Evolutionary conservation across 2,888 invertebrate species (phyloP).

Genomic region (Caenorhabditis sp.): DNA sequence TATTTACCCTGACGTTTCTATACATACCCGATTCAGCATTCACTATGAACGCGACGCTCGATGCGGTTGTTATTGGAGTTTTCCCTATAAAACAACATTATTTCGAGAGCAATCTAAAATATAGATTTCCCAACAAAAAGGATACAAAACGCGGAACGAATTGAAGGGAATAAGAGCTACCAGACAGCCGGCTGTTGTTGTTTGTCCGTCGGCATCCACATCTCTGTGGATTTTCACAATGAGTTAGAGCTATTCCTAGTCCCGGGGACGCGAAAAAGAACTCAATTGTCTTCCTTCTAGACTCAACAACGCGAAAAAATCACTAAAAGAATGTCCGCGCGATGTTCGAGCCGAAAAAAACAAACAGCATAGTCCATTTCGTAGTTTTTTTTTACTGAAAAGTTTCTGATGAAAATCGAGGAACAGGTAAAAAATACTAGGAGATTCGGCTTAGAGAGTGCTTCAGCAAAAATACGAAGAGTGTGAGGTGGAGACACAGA

Average conservation of each 20-base stretch:
- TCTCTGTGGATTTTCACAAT: too few relatives aligned
- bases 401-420: too few relatives aligned
- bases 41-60: constrained; percentile 12
- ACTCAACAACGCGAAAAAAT: too few relatives aligned
- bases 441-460: too few relatives aligned
- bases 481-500: constrained; percentile 26
- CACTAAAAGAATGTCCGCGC: too few relatives aligned
- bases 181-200: constrained; percentile 52
- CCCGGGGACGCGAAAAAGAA: too few relatives aligned
- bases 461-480: constrained; percentile 5
- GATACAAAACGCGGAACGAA: constrained; percentile 29
- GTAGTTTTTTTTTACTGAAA: too few relatives aligned
- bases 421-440: too few relatives aligned
- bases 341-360: too few relatives aligned
- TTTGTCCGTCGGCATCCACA: constrained; percentile 31
- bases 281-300: too few relatives aligned
- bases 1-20: not conserved
- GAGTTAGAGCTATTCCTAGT: too few relatives aligned
- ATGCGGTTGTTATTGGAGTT: constrained; percentile 1
- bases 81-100: constrained; percentile 14
- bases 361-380: too few relatives aligned
- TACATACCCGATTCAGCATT: constrained; percentile 49
- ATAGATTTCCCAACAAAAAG: constrained; percentile 14
- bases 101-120: not conserved
- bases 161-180: constrained; percentile 29